A percentile compares a stretch with the other conserved stretches of the same genome.
Conservation (phyloP, 2,797 vertebrate species). For the Acanthornis magna region DNA sequence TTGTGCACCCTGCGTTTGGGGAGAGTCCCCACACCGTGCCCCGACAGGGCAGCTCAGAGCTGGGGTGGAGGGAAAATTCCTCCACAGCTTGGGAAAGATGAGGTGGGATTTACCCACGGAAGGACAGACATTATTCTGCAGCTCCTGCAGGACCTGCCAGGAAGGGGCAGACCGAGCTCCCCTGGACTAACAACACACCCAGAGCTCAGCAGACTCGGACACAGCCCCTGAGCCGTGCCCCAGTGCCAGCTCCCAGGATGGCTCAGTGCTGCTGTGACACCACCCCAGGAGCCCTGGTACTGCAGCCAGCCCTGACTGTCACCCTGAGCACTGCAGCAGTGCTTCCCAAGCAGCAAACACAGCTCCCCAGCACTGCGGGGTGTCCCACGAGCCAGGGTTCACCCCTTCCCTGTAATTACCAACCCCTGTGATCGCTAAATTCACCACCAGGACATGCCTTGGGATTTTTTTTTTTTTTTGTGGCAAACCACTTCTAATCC, state of each 20-base stretch:
- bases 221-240: fast-evolving
- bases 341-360: fast-evolving
- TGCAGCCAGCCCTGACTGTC: neutral
- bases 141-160: neutral
- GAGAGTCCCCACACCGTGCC: fast-evolving
- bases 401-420: neutral
- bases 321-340: neutral
- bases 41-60: neutral
- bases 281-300: neutral
- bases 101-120: neutral
- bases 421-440: neutral
- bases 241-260: fast-evolving
- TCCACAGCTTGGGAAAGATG: neutral
- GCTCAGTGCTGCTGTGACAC: fast-evolving
- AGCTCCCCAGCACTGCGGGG: neutral
- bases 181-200: neutral
- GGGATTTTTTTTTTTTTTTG: neutral
- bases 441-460: neutral
- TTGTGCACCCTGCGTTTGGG: fast-evolving
- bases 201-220: neutral
- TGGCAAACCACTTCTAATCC: neutral
- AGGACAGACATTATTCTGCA: neutral
- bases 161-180: neutral
- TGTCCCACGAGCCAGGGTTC: neutral
- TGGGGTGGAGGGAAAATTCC: neutral